Evolutionary conservation across 1,140 invertebrate genomes (phyloP).

Genomic region (Trypoxylus dichotomus): DNA sequence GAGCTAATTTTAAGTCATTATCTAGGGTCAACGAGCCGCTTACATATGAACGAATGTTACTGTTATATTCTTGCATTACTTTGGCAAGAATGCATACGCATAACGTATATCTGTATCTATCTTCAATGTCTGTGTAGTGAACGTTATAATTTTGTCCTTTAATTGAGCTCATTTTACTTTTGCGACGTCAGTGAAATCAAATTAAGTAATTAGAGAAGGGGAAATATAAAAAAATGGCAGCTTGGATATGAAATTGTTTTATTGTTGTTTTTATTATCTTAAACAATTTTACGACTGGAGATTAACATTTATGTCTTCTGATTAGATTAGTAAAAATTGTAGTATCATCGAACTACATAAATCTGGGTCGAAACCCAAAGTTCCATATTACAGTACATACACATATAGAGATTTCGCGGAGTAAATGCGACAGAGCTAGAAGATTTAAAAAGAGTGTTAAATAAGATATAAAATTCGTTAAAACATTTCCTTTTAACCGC

Average conservation of each 20-base stretch:
- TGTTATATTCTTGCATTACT: background rate
- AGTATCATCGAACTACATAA: too few species aligned
- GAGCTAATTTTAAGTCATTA: conserved; percentile 41
- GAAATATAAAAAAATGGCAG: background rate
- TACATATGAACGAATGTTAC: background rate
- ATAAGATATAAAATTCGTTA: too few species aligned
- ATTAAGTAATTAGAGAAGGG: background rate
- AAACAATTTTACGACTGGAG: too few species aligned
- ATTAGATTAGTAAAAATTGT: too few species aligned
- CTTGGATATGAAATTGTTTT: background rate
- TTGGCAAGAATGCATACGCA: background rate
- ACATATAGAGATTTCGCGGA: too few species aligned
- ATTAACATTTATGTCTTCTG: too few species aligned
- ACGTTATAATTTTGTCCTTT: background rate
- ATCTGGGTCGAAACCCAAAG: too few species aligned
- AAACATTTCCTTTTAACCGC: too few species aligned
- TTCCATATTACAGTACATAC: too few species aligned
- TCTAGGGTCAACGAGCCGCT: conserved; percentile 41
- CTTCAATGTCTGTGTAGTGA: background rate
- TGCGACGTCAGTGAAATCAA: background rate
- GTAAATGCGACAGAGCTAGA: too few species aligned
- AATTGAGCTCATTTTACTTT: background rate
- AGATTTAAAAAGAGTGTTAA: too few species aligned
- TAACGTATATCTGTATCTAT: background rate
- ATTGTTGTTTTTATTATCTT: too few species aligned